Base-by-base conservation (phyloP, 2,113 vertebrate species). In the Patagioenas fasciata region DNA sequence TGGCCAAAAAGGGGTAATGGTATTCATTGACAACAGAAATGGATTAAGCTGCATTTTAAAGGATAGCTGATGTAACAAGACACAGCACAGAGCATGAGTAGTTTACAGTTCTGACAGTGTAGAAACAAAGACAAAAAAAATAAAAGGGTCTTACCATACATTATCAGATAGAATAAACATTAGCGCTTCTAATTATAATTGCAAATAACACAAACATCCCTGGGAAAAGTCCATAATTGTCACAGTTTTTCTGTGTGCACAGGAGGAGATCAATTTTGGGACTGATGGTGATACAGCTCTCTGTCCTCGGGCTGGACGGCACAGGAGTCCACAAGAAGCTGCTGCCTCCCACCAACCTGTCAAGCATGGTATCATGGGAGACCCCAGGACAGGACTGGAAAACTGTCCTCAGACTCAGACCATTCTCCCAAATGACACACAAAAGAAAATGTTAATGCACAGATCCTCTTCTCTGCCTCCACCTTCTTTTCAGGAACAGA, bases 171-270 rank as follows among this genome's bases (percentile, higher is more conserved):
- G 56, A 80, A 65, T 72, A 87, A 94, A 84, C 61, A 53, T 74
- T 85, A 87, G 19, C 53, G 25, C 21, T 91, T 58, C 61, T 87
- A 87, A 95, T 85, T 75, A 56, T 36, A 92, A 91, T 47, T 91
- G 57, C 66, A 94, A 92, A 91, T 56, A 82, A 74, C 91, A 79
- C 34, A 79, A 72, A 48, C 40, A 61, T 23, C 66, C 58, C 50
- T 65, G 24, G 19, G 48, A 26, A 60, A 88, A 67, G 65, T 81
- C 66, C 40, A 74, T 78, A 87, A 75, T 29, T 65, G 34, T 36
- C 48, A 89, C 20, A 44, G 9, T 10, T 80, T 91, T 71, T 31
- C 38, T 42, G 48, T 61, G 11, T 14, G 19, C 14, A 15, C 15
- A 65, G 29, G 40, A 83, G 65, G 65, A 54, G 9, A 38, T 11